Conservation (phyloP, 2,113 vertebrate species). For the Formicarius rufipectus region DNA sequence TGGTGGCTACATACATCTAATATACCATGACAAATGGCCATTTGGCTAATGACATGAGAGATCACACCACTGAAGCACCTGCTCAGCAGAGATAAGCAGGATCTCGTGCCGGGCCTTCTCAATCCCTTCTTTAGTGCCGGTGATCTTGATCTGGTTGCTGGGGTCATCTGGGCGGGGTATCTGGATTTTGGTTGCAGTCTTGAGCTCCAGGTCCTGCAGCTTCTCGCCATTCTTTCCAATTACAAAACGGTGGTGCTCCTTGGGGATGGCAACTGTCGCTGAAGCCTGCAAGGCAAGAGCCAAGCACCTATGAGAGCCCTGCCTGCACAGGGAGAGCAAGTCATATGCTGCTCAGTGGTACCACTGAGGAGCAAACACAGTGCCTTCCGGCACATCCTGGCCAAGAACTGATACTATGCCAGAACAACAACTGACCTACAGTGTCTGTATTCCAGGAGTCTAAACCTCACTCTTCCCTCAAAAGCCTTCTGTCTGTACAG, state of each 20-base stretch:
- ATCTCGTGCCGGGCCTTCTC: slow-evolving; percentile 98
- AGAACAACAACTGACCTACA: background rate
- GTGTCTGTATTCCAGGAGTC: background rate
- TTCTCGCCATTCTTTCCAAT: slow-evolving; percentile 99
- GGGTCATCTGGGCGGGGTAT: slow-evolving; percentile 96
- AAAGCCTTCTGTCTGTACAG: background rate
- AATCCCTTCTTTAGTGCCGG: slow-evolving; percentile 97
- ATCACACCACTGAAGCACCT: slow-evolving; percentile 75
- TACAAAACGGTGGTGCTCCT: slow-evolving; percentile 98
- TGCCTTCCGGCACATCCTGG: background rate
- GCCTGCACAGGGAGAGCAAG: background rate
- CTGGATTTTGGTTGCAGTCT: slow-evolving; percentile 99
- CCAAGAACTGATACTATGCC: background rate
- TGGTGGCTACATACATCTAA: background rate
- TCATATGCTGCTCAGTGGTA: background rate
- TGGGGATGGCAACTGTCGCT: slow-evolving; percentile 95
- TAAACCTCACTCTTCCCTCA: background rate
- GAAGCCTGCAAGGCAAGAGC: slow-evolving; percentile 79
- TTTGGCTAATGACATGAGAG: background rate
- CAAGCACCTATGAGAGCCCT: background rate
- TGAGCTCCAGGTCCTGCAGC: slow-evolving; percentile 96
- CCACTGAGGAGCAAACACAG: background rate
- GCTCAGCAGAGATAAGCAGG: slow-evolving; percentile 96
- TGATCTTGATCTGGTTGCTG: slow-evolving; percentile 99
- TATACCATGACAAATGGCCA: fast-evolving